Conservation (phyloP, 2,888 invertebrate species). For the Hydrotaea cyrtoneurina region DNA sequence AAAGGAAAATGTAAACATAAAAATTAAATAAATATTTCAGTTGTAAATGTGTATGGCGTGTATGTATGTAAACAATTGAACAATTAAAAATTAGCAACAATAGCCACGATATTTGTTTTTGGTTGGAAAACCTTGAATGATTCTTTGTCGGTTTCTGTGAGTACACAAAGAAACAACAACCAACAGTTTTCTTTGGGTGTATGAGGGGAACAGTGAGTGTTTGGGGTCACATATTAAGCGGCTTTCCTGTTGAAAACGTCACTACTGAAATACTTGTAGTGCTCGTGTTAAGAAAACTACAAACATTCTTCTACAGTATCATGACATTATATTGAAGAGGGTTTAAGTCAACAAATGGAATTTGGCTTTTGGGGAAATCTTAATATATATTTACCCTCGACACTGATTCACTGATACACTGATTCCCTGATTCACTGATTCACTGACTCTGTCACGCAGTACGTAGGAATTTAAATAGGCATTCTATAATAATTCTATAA, state of each 20-base stretch:
- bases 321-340: too few species aligned
- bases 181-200: slow-evolving; percentile 45
- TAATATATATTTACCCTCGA: too few species aligned
- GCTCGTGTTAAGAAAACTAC: too few species aligned
- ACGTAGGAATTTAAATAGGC: too few species aligned
- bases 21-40: slow-evolving; percentile 15
- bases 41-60: background rate
- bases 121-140: slow-evolving; percentile 12
- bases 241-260: slow-evolving; percentile 36
- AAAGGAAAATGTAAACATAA: background rate
- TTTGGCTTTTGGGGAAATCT: too few species aligned
- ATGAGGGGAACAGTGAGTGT: background rate
- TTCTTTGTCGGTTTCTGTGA: background rate
- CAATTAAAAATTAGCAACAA: background rate
- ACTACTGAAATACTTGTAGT: background rate
- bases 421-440: too few species aligned
- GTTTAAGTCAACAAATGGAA: too few species aligned
- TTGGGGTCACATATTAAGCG: slow-evolving; percentile 48
- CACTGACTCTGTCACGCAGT: too few species aligned
- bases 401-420: too few species aligned
- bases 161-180: background rate
- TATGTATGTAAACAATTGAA: slow-evolving; percentile 7
- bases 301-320: too few species aligned
- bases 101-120: background rate
- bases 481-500: too few species aligned